These are phyloP conservation scores for Patella depressa DNA, from an alignment of 2,888 invertebrate species.

Conservation along the genomic window DNA sequence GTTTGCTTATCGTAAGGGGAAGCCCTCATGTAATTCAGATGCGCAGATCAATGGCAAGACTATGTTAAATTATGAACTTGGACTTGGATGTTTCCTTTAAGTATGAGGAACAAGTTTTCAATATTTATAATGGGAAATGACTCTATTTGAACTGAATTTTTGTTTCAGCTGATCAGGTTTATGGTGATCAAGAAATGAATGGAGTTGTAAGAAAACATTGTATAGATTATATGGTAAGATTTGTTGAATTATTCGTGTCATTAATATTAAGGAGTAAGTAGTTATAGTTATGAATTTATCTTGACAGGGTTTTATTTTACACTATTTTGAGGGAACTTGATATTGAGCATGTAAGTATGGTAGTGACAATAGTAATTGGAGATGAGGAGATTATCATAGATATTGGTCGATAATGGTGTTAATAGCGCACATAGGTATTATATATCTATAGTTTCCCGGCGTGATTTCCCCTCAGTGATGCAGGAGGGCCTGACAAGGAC, in stretches of 20 bases:
- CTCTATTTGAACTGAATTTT: conserved; percentile 16
- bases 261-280: neutral
- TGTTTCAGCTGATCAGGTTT: conserved; percentile 84
- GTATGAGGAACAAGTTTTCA: neutral
- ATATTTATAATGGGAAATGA: neutral
- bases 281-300: neutral
- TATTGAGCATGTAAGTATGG: too few species aligned
- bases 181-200: conserved; percentile 92
- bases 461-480: too few species aligned
- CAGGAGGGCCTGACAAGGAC: too few species aligned
- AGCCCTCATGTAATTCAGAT: too few species aligned
- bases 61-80: neutral
- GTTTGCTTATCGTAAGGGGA: too few species aligned
- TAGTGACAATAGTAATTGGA: too few species aligned
- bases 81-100: neutral
- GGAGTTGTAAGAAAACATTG: conserved; percentile 84
- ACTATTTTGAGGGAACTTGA: too few species aligned
- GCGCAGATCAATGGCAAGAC: neutral
- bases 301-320: too few species aligned
- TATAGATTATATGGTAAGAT: conserved; percentile 90
- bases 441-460: too few species aligned
- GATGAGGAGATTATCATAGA: too few species aligned
- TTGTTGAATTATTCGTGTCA: neutral
- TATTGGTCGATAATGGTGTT: too few species aligned
- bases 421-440: too few species aligned